Evolutionary conservation across 2,113 vertebrate genomes (phyloP), one percentile per base, ranked within the genome.

Genomic region (Climacteris rufus): DNA sequence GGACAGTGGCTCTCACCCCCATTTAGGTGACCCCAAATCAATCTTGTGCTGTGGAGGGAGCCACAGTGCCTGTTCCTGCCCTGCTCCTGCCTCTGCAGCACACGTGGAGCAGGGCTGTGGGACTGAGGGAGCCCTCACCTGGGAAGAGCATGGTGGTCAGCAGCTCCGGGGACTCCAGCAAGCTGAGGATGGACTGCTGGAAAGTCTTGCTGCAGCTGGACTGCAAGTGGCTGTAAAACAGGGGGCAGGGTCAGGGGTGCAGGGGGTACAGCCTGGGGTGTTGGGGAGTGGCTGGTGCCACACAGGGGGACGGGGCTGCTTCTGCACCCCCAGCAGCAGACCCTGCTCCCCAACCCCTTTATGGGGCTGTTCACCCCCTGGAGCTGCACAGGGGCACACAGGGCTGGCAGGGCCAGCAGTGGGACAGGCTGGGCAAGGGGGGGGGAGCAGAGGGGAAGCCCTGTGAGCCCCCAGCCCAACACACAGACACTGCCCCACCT

Each of bases 71-170:
- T 22, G 33, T 2, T 28, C 49, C 53, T 75, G 77, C 50, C 7
- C 50, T 30, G 28, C 9, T 57, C 52, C 85, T 33, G 19, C 56
- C 40, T 75, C 27, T 42, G 50, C 52, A 27, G 61, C 70, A 7
- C 37, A 8, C 2, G 15, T 2, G 0, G 56, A 27, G 66, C 66
- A 53, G 53, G 7, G 6, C 31, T 2, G 1, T 16, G 52, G 37
- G 18, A 15, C 31, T 2, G 1, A 14, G 52, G 37, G 18, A 15
- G 12, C 53, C 65, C 98, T 49, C 91, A 99, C 99, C 99, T 98
- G 99, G 99, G 87, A 99, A 98, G 64, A 99, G 97, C 98, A 99
- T 99, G 42, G 99, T 99, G 79, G 98, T 98, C 61, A 99, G 98
- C 25, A 98, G 97, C 96, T 99, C 99, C 4, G 99, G 98, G 57